phyloP scores from a whole-genome alignment of 1,140 invertebrate genomes.

The Drosophila pruinosa region DNA sequence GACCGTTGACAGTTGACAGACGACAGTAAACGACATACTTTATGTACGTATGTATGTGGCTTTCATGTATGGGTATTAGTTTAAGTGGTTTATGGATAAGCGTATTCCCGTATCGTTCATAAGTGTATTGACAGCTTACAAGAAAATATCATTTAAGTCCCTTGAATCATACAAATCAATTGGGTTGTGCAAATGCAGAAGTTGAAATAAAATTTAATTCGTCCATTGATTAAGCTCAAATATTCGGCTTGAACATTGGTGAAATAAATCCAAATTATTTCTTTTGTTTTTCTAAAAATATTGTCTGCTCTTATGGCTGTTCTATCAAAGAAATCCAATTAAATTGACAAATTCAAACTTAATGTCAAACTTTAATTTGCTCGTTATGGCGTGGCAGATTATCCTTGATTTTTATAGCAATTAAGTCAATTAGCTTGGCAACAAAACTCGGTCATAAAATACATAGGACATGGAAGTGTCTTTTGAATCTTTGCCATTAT shows the following conservation, averaged over 20 bases:
- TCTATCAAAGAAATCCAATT: neutral
- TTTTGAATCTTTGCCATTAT: conserved; percentile 22
- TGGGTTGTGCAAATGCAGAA: conserved; percentile 16
- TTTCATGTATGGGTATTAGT: neutral
- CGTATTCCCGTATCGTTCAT: conserved; percentile 5
- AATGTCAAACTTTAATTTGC: neutral
- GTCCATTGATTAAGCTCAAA: too few species aligned
- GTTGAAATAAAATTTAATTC: too few species aligned
- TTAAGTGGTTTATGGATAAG: neutral
- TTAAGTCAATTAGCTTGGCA: conserved; percentile 62
- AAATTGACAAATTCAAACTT: neutral
- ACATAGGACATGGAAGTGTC: neutral
- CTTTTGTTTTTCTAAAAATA: too few species aligned
- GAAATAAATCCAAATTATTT: too few species aligned
- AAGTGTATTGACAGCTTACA: conserved; percentile 51
- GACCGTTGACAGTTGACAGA: neutral
- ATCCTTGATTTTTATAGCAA: conserved; percentile 42
- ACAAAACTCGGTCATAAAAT: conserved; percentile 38
- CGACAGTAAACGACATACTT: neutral
- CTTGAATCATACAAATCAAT: conserved; percentile 12
- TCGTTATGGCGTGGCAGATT: conserved; percentile 13
- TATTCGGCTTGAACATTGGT: neutral
- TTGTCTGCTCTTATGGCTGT: too few species aligned
- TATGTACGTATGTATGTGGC: neutral
- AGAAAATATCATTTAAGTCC: conserved; percentile 60